Percentiles rank a stretch among this genome's conserved stretches.
These are phyloP conservation scores for Pyrrhura leucotis DNA, from an alignment of 2,797 vertebrate species.

Conservation along the genomic window DNA sequence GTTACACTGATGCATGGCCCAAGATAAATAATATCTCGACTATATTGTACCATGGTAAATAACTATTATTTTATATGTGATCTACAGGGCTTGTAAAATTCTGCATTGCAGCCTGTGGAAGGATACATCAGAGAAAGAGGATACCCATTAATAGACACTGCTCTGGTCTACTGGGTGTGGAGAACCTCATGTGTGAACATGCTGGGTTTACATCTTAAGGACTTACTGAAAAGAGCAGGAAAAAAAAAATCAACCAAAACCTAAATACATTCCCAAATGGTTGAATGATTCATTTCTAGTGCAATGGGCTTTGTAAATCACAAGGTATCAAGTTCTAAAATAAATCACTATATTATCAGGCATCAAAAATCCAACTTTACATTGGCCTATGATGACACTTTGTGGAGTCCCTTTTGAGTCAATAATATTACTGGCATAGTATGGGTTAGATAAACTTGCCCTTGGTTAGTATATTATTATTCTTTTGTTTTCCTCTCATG, in stretches of 20 bases:
- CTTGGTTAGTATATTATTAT: conserved; percentile 32
- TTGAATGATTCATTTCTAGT: neutral
- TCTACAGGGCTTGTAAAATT: neutral
- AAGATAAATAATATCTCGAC: neutral
- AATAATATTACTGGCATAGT: conserved; percentile 13
- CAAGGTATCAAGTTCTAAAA: conserved; percentile 44
- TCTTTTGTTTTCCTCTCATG: conserved; percentile 9
- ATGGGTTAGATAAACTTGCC: conserved; percentile 37
- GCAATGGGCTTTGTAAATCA: neutral
- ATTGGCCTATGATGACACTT: neutral
- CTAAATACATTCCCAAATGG: neutral
- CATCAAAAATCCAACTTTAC: conserved; percentile 43
- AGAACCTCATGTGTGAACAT: neutral
- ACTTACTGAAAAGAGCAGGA: neutral
- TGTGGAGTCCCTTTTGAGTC: neutral
- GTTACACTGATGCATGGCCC: neutral
- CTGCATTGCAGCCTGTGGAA: neutral
- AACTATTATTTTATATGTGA: neutral
- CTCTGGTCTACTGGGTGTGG: neutral
- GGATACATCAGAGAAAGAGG: neutral
- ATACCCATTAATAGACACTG: neutral
- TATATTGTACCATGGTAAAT: neutral
- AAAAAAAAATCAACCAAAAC: neutral
- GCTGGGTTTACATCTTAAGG: neutral
- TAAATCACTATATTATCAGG: conserved; percentile 2